These are phyloP conservation scores for Parotia lawesii DNA, from an alignment of 2,113 vertebrate genomes.

Conservation along the genomic window DNA sequence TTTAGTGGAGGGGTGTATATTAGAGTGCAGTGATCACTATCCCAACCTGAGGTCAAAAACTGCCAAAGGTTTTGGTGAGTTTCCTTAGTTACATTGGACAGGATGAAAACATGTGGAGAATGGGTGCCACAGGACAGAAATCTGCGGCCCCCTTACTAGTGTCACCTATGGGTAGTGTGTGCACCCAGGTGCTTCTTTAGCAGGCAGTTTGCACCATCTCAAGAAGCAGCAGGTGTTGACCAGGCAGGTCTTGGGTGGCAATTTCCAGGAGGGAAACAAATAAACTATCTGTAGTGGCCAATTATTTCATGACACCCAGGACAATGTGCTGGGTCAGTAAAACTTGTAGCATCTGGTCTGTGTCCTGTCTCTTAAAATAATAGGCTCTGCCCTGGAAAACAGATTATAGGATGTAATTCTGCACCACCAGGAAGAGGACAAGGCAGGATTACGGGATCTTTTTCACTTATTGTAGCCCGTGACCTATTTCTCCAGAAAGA, in stretches of 20 bases:
- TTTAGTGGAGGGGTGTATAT: neutral
- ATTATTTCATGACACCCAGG: neutral
- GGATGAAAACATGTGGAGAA: neutral
- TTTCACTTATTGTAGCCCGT: neutral
- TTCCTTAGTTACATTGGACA: neutral
- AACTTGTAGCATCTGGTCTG: neutral
- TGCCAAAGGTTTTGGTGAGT: neutral
- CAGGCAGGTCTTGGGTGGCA: neutral
- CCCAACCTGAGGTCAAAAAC: neutral
- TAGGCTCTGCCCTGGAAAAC: neutral
- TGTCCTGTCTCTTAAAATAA: neutral
- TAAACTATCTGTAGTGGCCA: neutral
- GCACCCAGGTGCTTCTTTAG: neutral
- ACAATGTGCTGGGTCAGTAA: neutral
- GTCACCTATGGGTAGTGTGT: neutral
- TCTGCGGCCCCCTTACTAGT: neutral
- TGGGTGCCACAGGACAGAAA: neutral
- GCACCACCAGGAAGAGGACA: neutral
- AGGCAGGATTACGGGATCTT: neutral
- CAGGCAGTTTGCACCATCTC: neutral
- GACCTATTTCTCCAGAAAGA: neutral
- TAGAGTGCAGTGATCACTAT: neutral
- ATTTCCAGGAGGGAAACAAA: neutral
- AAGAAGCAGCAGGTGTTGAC: neutral
- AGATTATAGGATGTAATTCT: constrained; percentile 7